phyloP scores from a whole-genome alignment of 2,113 vertebrate species.

The Dipodomys ordii region DNA sequence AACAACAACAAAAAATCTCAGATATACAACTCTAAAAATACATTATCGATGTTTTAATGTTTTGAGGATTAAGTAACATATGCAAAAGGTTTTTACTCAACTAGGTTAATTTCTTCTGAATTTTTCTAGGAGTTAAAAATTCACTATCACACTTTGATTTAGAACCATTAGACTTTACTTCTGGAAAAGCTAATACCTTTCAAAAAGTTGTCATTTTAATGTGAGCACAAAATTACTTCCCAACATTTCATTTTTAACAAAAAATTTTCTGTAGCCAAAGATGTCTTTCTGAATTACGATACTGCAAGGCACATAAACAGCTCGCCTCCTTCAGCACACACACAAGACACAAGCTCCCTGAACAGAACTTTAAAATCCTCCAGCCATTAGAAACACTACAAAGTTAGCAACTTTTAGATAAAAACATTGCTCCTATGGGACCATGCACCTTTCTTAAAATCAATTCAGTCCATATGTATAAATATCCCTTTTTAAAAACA shows the following conservation, averaged over 20 bases:
- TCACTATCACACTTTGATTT: slow-evolving; percentile 75
- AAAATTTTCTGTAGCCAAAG: slow-evolving; percentile 82
- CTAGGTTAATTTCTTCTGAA: slow-evolving; percentile 66
- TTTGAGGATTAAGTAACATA: slow-evolving; percentile 63
- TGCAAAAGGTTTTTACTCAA: slow-evolving; percentile 49
- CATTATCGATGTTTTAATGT: slow-evolving; percentile 74
- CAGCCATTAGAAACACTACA: slow-evolving; percentile 89
- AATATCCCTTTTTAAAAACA: slow-evolving; percentile 77
- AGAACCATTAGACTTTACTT: slow-evolving; percentile 82
- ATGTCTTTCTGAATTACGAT: slow-evolving; percentile 84
- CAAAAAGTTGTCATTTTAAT: slow-evolving; percentile 81
- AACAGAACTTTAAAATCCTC: slow-evolving; percentile 85
- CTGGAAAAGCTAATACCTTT: slow-evolving; percentile 81
- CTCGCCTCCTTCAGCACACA: slow-evolving; percentile 85
- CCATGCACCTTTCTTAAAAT: slow-evolving; percentile 85
- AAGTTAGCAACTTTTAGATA: slow-evolving; percentile 85
- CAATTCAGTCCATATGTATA: slow-evolving; percentile 83
- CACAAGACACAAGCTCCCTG: slow-evolving; percentile 87
- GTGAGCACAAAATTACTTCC: slow-evolving; percentile 80
- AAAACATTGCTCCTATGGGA: slow-evolving; percentile 84
- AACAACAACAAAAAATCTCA: slow-evolving; percentile 35
- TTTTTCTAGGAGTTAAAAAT: slow-evolving; percentile 70
- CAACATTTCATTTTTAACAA: slow-evolving; percentile 77
- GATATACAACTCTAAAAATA: slow-evolving; percentile 63
- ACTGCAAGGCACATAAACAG: slow-evolving; percentile 91